phyloP scores from a whole-genome alignment of 2,888 invertebrate species.

The Drosophila heteroneura region DNA sequence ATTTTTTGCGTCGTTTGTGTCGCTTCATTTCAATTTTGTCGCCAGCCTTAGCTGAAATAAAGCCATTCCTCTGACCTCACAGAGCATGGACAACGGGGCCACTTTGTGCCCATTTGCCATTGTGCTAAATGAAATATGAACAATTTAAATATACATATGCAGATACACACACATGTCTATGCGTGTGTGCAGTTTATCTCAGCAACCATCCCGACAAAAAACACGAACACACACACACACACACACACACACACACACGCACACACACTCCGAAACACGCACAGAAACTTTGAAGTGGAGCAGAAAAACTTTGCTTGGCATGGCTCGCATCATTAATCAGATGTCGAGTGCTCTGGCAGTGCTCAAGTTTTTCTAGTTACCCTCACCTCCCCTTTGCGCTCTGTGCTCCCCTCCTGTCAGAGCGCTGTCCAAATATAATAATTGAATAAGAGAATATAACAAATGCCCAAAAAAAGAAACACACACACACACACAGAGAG shows the following conservation, averaged over 20 bases:
- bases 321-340: constrained; percentile 65
- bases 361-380: constrained; percentile 15
- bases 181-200: constrained; percentile 20
- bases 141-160: constrained; percentile 10
- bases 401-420: not conserved
- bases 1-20: constrained; percentile 27
- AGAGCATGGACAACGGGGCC: constrained; percentile 19
- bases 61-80: constrained; percentile 44
- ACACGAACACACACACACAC: not conserved
- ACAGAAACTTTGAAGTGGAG: constrained; percentile 48
- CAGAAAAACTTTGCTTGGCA: constrained; percentile 47
- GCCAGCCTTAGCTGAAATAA: constrained; percentile 48
- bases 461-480: constrained; percentile 37
- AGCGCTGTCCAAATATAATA: constrained; percentile 43
- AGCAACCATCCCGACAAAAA: not conserved
- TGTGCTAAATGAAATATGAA: constrained; percentile 45
- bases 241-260: not conserved
- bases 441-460: constrained; percentile 51
- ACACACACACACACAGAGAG: not conserved
- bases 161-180: not conserved
- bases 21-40: constrained; percentile 66
- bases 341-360: constrained; percentile 48
- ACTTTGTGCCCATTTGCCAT: constrained; percentile 40
- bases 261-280: constrained; percentile 1
- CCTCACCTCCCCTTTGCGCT: not conserved